These are phyloP conservation scores for Parnassius apollo DNA, from an alignment of 2,888 invertebrate genomes.

Conservation along the genomic window DNA sequence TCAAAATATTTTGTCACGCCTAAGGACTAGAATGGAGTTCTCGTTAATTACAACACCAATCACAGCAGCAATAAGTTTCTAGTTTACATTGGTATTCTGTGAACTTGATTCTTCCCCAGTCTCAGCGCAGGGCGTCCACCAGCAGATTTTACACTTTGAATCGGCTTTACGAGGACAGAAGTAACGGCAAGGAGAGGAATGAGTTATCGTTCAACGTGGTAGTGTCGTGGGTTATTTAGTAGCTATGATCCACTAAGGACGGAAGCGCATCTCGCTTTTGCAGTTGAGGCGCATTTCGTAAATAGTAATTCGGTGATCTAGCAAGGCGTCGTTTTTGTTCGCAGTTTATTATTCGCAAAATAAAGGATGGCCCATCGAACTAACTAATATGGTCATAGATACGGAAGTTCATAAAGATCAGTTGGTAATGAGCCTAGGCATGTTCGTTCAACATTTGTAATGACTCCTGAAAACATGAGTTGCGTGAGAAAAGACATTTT, in stretches of 20 bases:
- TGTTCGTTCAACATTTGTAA: not conserved
- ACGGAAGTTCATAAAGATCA: constrained; percentile 13
- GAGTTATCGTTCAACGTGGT: constrained; percentile 11
- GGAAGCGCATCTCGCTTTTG: constrained; percentile 23
- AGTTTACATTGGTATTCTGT: too few relatives aligned
- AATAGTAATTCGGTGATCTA: too few relatives aligned
- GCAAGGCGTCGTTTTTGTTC: too few relatives aligned
- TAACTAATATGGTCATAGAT: not conserved
- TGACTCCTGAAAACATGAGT: too few relatives aligned
- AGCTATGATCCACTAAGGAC: too few relatives aligned
- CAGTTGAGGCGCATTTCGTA: constrained; percentile 11
- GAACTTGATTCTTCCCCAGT: not conserved
- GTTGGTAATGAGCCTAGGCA: not conserved
- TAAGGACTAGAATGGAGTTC: too few relatives aligned
- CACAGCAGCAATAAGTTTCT: too few relatives aligned
- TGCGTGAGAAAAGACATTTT: too few relatives aligned
- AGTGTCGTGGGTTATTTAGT: constrained; percentile 24
- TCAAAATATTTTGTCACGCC: too few relatives aligned
- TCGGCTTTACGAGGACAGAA: too few relatives aligned
- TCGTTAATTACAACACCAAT: too few relatives aligned
- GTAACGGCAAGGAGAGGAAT: not conserved
- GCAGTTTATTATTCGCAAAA: constrained; percentile 5
- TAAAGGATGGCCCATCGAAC: constrained; percentile 20
- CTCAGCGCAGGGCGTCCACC: not conserved
- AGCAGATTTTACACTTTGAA: too few relatives aligned